Evolutionary conservation across 1,140 invertebrate genomes (phyloP), one percentile per base, ranked within the genome.

Genomic region (Platyscapa corneri): DNA sequence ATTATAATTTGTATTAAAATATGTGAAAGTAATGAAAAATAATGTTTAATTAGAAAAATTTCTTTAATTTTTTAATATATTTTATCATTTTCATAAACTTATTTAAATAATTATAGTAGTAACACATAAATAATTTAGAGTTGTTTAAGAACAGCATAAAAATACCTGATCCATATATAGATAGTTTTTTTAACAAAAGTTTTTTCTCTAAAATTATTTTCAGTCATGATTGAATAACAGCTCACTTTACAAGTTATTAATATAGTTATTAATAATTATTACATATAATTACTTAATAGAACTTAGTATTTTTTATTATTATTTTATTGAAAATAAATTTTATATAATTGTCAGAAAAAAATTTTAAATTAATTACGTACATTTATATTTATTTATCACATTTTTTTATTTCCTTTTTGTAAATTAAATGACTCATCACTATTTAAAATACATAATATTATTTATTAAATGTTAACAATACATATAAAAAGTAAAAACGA

Each of bases 351-450:
- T 81, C 32, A n/a, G 14, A 64, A 79, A 79, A 23, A 53, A 34
- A 23, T n/a, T 56, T 56, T n/a, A 60, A 75, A 23, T 65, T 56
- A 84, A 67, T 46, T 42, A 70, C 82, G 46, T 37, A 76, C 39
- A 53, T 53, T 37, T 46, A 70, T 79, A 88, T 88, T 74, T 82
- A 27, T 18, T 83, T 86, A 83, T 86, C 82, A 84, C 83, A 82
- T 82, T 78, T 70, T 76, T 65, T 86, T 86, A 16, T 39, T 27
- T 76, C 18, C 67, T 72, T 84, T 72, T 83, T 64, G 85, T 83
- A 86, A 87, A 83, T 34, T 39, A 83, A 83, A 30, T 49, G 72
- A 77, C 49, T 82, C 23, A 37, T 49, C n/a, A 49, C 64, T n/a
- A 70, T 76, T 78, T 49, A n/a, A 70, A 77, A 30, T n/a, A 65